Evolutionary conservation across 2,113 vertebrate species (phyloP).

Genomic region (Butorides virescens): DNA sequence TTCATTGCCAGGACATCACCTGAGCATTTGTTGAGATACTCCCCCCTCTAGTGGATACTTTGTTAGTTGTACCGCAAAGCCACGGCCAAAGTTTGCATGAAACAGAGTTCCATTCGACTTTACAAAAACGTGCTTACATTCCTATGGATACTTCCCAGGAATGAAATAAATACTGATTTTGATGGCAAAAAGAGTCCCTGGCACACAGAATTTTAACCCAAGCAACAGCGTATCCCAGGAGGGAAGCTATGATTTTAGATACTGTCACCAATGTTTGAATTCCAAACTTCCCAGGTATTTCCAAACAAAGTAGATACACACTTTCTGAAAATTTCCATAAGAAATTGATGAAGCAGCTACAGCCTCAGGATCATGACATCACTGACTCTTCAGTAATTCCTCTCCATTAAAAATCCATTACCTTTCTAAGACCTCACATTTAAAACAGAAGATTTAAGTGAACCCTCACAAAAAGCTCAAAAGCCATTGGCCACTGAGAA

Average conservation of each 20-base stretch:
- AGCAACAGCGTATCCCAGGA: background rate
- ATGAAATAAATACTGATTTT: background rate
- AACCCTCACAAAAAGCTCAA: background rate
- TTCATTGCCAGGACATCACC: background rate
- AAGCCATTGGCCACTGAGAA: background rate
- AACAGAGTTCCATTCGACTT: background rate
- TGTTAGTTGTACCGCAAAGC: accelerated
- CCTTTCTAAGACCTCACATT: background rate
- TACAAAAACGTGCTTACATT: background rate
- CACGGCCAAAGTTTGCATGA: too few relatives aligned
- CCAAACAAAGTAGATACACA: background rate
- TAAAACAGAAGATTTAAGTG: background rate
- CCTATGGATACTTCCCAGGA: background rate
- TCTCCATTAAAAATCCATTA: background rate
- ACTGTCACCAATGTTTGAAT: background rate
- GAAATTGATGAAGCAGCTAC: background rate
- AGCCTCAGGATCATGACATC: background rate
- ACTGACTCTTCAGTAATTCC: background rate
- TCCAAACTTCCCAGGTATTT: background rate
- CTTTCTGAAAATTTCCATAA: background rate
- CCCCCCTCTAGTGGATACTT: background rate
- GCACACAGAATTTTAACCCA: background rate
- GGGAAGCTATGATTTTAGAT: background rate
- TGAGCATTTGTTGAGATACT: background rate
- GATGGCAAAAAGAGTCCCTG: background rate